Evolutionary conservation across 2,888 invertebrate genomes (phyloP), one percentile per base, ranked within the genome.

Genomic region (Trachelus tabidus): DNA sequence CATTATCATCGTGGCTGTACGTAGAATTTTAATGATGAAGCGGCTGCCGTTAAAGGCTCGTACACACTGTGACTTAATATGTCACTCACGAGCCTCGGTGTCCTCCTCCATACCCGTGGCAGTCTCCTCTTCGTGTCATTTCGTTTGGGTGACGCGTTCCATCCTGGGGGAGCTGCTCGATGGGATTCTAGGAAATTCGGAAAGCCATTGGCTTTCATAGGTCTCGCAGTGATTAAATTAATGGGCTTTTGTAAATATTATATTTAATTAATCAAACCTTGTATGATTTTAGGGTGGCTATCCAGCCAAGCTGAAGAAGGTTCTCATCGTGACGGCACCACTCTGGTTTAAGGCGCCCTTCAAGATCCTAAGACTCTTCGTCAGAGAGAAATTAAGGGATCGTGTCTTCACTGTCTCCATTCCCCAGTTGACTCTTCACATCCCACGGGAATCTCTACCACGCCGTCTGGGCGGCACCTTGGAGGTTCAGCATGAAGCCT

Each of bases 281-380:
- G 76, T 82, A 82, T 85, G 80, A 80, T 93, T 93, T 12, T 93
- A 98, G 98, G 98, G 98, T 86, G 98, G 97, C 77, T 99, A 98
- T 93, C 99, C 99, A 85, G 99, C 99, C 37, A 96, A 98, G 89
- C 93, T 99, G 90, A 98, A 98, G 93, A 98, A 98, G 93, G 98
- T 99, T 84, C 93, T 99, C 82, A 98, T 99, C 90, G 98, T 98
- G 87, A 98, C 98, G 82, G 98, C 99, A 75, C 99, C 99, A 77
- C 93, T 99, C 90, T 99, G 99, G 99, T 99, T 99, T 93, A 98
- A 98, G 92, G 98, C 98, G 80, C 98, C 99, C 1, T 99, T 98
- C 92, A 97, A 98, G 90, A 98, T 99, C 89, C 94, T 99, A 77
- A 95, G 98, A 77, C 93, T 99, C 87, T 99, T 99, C 93, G 98